Conservation (phyloP, 2,888 invertebrate species). For the Eurytoma californica region DNA sequence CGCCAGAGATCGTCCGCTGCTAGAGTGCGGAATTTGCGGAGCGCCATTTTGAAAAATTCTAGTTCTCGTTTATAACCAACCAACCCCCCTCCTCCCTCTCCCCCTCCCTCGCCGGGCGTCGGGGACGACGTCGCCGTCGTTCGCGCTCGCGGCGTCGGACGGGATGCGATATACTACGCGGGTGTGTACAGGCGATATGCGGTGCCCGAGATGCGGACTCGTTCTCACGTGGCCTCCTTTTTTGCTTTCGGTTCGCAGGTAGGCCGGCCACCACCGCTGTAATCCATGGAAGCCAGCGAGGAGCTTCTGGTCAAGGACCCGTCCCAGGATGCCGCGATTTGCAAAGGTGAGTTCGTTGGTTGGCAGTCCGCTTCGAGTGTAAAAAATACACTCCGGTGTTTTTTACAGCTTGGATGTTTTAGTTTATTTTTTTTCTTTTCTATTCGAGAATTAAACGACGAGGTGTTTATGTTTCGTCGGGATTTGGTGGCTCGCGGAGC, state of each 20-base stretch:
- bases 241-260: slow-evolving; percentile 40
- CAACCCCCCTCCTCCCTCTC: slow-evolving; percentile 9
- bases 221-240: slow-evolving; percentile 28
- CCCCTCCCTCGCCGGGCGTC: slow-evolving; percentile 7
- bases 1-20: slow-evolving; percentile 16
- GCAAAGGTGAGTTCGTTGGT: slow-evolving; percentile 65
- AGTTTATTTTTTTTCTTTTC: too few relatives aligned
- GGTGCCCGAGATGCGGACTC: background rate
- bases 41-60: slow-evolving; percentile 75
- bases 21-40: slow-evolving; percentile 67
- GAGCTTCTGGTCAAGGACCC: slow-evolving; percentile 72
- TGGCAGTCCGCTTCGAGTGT: too few relatives aligned
- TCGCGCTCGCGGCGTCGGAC: background rate
- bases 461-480: too few relatives aligned
- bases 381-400: background rate
- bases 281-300: slow-evolving; percentile 73
- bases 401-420: background rate
- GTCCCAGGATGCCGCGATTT: slow-evolving; percentile 64
- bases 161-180: background rate
- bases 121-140: slow-evolving; percentile 11
- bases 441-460: too few relatives aligned
- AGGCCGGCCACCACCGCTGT: slow-evolving; percentile 63
- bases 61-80: slow-evolving; percentile 52
- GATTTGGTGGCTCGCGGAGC: too few relatives aligned
- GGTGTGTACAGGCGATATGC: background rate